Evolutionary conservation across 2,888 invertebrate genomes (phyloP).

Genomic region (Stenodera caucasica): DNA sequence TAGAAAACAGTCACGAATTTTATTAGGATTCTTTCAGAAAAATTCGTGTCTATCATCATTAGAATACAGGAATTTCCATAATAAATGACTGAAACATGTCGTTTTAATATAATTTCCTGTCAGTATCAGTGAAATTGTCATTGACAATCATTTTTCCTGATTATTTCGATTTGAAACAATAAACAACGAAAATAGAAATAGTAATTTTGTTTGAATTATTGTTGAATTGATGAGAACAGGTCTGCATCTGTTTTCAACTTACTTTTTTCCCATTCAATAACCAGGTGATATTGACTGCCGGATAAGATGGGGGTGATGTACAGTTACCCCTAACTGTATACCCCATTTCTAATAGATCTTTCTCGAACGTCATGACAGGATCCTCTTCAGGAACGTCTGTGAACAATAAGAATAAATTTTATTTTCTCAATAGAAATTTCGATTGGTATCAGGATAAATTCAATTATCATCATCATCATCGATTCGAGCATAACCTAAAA

Average conservation of each 20-base stretch:
- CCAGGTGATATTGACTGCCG: constrained; percentile 72
- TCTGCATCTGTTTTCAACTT: constrained; percentile 26
- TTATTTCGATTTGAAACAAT: too few species aligned
- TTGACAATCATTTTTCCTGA: neutral
- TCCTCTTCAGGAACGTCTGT: constrained; percentile 69
- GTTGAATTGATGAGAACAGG: too few species aligned
- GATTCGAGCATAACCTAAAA: too few species aligned
- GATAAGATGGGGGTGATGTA: constrained; percentile 68
- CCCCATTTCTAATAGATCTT: constrained; percentile 70
- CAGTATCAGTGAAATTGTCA: neutral
- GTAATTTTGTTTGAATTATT: too few species aligned
- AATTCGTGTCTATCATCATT: neutral
- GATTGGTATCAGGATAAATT: too few species aligned
- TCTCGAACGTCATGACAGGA: constrained; percentile 67
- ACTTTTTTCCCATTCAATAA: constrained; percentile 68
- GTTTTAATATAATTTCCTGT: neutral
- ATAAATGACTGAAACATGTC: neutral
- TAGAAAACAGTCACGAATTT: too few species aligned
- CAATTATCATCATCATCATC: too few species aligned
- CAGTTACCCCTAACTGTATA: constrained; percentile 70
- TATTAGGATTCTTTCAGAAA: too few species aligned
- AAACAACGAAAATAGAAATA: neutral
- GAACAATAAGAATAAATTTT: neutral
- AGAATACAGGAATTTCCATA: neutral
- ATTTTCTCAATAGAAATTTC: too few species aligned